A percentile compares a stretch with the other conserved stretches of the same genome.
Evolutionary conservation across 2,113 vertebrate genomes (phyloP).

Genomic region (Myodes glareolus): DNA sequence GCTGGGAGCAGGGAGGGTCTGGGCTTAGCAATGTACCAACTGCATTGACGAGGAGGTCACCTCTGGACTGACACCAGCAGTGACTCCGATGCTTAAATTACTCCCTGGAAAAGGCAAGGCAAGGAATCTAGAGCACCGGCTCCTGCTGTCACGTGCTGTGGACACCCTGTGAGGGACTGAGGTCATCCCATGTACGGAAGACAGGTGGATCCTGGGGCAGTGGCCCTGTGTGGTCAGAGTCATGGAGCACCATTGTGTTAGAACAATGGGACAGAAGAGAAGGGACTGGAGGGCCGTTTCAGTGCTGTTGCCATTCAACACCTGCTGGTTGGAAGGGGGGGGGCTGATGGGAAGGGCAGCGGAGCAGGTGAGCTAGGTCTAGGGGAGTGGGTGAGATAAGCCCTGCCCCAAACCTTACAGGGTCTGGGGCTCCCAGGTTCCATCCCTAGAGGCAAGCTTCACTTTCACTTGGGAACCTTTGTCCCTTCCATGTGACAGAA

Average conservation of each 20-base stretch:
- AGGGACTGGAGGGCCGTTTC: neutral
- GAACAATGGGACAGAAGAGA: slow-evolving; percentile 60
- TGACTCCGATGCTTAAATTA: neutral
- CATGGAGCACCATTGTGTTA: slow-evolving; percentile 49
- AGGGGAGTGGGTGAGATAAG: fast-evolving
- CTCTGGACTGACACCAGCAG: neutral
- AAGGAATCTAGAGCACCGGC: neutral
- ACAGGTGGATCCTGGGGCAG: neutral
- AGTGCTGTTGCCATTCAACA: neutral
- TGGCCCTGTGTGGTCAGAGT: slow-evolving; percentile 8
- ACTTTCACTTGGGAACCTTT: neutral
- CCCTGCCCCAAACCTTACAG: neutral
- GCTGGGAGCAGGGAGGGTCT: neutral
- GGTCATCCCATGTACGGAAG: slow-evolving; percentile 26
- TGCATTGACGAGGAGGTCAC: neutral
- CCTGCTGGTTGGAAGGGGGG: slow-evolving; percentile 33
- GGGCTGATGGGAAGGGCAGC: neutral
- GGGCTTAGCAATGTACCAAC: neutral
- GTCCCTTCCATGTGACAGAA: neutral
- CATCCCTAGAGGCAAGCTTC: neutral
- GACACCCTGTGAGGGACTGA: neutral
- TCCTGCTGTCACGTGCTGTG: neutral
- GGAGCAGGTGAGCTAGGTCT: neutral
- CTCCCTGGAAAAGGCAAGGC: neutral
- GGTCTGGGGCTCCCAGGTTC: neutral